Base-by-base conservation (phyloP, 2,797 vertebrate species). In the Hybognathus amarus region DNA sequence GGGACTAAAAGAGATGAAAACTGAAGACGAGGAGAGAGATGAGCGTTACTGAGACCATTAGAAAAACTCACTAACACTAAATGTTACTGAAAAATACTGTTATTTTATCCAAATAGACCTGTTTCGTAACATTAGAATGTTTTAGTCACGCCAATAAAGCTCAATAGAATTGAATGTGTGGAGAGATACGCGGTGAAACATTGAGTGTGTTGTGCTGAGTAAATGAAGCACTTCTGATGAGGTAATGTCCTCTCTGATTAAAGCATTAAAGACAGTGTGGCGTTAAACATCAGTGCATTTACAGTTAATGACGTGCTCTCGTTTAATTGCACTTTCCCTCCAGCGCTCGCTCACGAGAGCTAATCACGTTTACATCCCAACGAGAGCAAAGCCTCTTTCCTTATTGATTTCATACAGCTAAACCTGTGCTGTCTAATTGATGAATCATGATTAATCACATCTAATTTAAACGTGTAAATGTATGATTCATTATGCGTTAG, bases 161-260 rank as follows among this genome's bases (percentile, higher is more conserved):
- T 70, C n/a, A 10, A 70, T 5, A 45, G 67, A 70, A 27, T 10
- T 47, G n/a, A 45, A 24, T 24, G 47, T 70, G 50, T 84, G 78
- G 87, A 77, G 88, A 86, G 52, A 63, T 84, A 82, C 90, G 86
- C 88, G 70, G 83, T 80, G 85, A 86, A 88, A 87, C 88, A 30
- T 30, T 30, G 30, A 33, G n/a, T n/a, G n/a, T n/a, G 30, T 3
- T 33, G 30, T 33, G 0, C 4, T 33, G 90, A 94, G 90, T 93
- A 94, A 94, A 94, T 94, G 92, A 95, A 94, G 54, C 22, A 12
- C n/a, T 59, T n/a, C 22, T 59, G 54, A 24, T 24, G 54, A 59
- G 54, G 54, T 11, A n/a, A 56, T 4, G 54, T 10, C 22, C 11
- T 56, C 10, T 11, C 22, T 12, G n/a, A 90, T 93, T 92, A 90